Percentiles rank a stretch among this genome's conserved stretches.
These are phyloP conservation scores for Antheraea assamensis DNA, from an alignment of 2,888 invertebrate species.

Conservation along the genomic window DNA sequence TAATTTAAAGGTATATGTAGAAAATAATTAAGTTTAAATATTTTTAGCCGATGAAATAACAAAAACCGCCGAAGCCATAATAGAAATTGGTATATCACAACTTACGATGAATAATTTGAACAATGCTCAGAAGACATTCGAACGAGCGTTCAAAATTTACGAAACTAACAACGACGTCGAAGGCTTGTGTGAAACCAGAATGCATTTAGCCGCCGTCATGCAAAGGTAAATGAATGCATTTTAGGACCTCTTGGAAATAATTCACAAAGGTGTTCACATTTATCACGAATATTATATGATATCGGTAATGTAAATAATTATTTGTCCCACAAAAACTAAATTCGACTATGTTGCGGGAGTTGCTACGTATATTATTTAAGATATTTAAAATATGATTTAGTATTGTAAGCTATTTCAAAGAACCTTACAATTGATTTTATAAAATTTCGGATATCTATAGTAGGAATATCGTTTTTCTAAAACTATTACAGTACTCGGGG, in stretches of 20 bases:
- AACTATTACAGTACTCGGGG: not conserved
- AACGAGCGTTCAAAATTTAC: slow-evolving; percentile 71
- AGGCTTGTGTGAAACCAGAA: slow-evolving; percentile 77
- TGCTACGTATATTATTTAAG: not conserved
- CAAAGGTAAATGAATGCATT: slow-evolving; percentile 57
- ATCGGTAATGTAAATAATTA: not conserved
- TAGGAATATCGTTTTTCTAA: not conserved
- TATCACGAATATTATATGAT: not conserved
- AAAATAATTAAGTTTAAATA: not conserved
- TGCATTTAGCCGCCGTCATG: slow-evolving; percentile 80
- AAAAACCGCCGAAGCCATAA: slow-evolving; percentile 76
- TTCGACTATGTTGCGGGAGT: not conserved
- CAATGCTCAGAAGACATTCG: slow-evolving; percentile 75
- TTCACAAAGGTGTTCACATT: not conserved
- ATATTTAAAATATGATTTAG: not conserved
- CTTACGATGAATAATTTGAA: slow-evolving; percentile 71
- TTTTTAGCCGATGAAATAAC: slow-evolving; percentile 63
- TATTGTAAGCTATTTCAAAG: not conserved
- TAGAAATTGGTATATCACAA: slow-evolving; percentile 80
- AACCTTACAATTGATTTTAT: not conserved
- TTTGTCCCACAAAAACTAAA: not conserved
- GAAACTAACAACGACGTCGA: slow-evolving; percentile 55
- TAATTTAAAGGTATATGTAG: not conserved
- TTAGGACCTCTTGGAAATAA: not conserved
- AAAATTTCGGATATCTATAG: not conserved